These are phyloP conservation scores for Phataginus tetradactyla DNA, from an alignment of 2,797 vertebrate species.

Conservation along the genomic window DNA sequence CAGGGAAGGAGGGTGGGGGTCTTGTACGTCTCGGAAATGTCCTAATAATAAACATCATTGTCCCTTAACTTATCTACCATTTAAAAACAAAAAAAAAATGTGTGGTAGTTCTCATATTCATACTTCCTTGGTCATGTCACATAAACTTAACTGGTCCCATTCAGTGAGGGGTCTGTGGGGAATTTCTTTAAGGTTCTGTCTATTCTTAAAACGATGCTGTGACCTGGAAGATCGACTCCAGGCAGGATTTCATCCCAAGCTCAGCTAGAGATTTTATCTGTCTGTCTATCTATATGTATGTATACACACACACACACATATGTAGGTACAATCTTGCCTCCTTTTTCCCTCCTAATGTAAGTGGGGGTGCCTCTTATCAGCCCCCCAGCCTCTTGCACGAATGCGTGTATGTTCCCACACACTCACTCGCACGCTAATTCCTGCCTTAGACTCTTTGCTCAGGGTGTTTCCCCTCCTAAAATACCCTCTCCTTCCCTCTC, in stretches of 20 bases:
- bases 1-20: too few relatives aligned
- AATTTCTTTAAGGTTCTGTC: background rate
- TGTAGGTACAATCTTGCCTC: background rate
- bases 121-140: background rate
- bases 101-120: background rate
- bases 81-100: conserved; percentile 20
- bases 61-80: background rate
- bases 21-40: background rate
- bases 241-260: background rate
- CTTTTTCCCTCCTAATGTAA: background rate
- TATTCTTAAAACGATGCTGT: background rate
- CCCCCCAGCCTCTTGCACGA: background rate
- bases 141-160: background rate
- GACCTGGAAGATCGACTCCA: background rate
- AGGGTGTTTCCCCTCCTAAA: background rate
- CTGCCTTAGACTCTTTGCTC: background rate
- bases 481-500: background rate
- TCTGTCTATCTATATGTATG: background rate
- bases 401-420: rapidly evolving
- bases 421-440: background rate
- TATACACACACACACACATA: background rate
- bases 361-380: too few relatives aligned
- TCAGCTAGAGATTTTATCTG: background rate
- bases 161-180: background rate
- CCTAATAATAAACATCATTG: background rate